Evolutionary conservation across 2,888 invertebrate genomes (phyloP), one percentile per base, ranked within the genome.

Genomic region (Acheta domesticus): DNA sequence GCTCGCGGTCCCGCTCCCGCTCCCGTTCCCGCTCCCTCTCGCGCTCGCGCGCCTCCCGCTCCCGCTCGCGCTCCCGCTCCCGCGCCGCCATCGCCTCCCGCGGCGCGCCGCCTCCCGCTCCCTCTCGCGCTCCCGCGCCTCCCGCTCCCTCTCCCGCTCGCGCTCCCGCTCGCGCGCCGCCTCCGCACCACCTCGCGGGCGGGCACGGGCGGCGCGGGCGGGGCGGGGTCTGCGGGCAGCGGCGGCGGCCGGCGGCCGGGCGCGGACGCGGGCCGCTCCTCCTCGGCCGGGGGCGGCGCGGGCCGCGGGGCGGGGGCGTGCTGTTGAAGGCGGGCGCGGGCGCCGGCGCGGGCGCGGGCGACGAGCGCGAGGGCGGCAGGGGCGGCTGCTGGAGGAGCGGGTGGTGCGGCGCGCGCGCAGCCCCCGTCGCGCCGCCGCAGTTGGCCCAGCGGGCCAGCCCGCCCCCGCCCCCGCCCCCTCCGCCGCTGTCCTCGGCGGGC

Each of bases 401-500:
- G 62, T 19, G 62, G 16, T 14, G 16, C 19, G 62, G 16, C 62
- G 19, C 62, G 14, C 16, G 16, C 62, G 62, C 62, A 14, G 62
- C 14, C 62, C 62, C 62, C 16, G 16, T 19, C 16, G 16, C 62
- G 62, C 62, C 62, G 62, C 62, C 62, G 62, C 62, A 14, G 62
- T 19, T 19, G 16, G 62, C 62, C 62, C 62, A 62, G 19, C 62
- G 76, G 80, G 77, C 82, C 79, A 80, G 80, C 77, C 77, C 82
- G 81, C 81, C 81, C 80, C 82, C 82, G 79, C 80, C 77, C 77
- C 80, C 79, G 81, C 81, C 81, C 80, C 82, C 82, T 79, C 80
- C 77, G 77, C 80, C 79, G 77, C 79, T 81, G 79, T 48, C 80
- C 75, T 50, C 78, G 76, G 75, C 80, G 80, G 81, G 80, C 82